Base-by-base conservation (phyloP, 1,140 invertebrate species). In the Coelopa frigida region DNA sequence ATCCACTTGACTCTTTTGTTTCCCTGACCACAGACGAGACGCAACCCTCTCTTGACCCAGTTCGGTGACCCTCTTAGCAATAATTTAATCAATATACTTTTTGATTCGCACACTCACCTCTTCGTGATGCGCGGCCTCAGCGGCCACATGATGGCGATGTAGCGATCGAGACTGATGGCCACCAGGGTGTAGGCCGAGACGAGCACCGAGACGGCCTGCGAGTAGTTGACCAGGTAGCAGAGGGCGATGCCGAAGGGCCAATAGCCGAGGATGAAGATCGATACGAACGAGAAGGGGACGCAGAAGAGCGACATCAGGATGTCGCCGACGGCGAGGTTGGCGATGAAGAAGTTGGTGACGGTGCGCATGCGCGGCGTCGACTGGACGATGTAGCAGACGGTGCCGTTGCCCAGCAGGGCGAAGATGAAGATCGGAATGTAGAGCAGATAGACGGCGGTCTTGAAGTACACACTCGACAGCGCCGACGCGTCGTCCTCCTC, bases 81-180 rank as follows among this genome's bases (percentile, higher is more conserved):
- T n/a, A n/a, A n/a, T n/a, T n/a, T n/a, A n/a, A n/a, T n/a, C n/a
- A n/a, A n/a, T n/a, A n/a, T n/a, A n/a, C n/a, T n/a, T n/a, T n/a
- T n/a, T n/a, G n/a, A n/a, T n/a, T n/a, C 24, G 18, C 1, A 29
- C 24, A 80, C 80, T 58, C 78, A 79, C 50, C 73, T 75, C 58
- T 84, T 85, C 4, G 84, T 82, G 58, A 93, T 78, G 23, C 88
- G 75, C 2, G 87, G 88, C 53, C 79, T 73, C 21, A 94, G 70
- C 0, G 91, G 91, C 73, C 86, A 86, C 73, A 93, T 84, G 45
- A 94, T 93, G 12, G 87, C 89, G 58, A 89, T 80, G 57, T 89
- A 93, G 8, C 89, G 76, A 68, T 94, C 89, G 33, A 87, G 78
- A 43, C 86, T 88, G 57, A 94, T 89, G 3, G 86, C 87, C 3